phyloP scores from a whole-genome alignment of 2,888 invertebrate genomes.

The Drosophila paranaensis region DNA sequence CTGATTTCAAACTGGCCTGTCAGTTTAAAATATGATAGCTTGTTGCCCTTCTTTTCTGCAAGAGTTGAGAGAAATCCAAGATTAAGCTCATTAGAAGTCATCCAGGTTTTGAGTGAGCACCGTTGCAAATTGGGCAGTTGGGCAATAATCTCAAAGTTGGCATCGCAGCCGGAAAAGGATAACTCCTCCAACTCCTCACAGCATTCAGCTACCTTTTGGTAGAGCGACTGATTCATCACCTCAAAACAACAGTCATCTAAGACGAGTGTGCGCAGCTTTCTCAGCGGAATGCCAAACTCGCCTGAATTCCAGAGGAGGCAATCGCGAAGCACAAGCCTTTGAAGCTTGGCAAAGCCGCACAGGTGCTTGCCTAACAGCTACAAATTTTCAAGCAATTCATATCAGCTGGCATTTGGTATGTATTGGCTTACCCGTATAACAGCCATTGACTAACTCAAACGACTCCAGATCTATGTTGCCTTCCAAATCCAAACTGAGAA shows the following conservation, averaged over 20 bases:
- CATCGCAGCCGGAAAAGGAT: slow-evolving; percentile 67
- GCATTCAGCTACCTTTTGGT: slow-evolving; percentile 65
- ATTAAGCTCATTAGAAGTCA: slow-evolving; percentile 66
- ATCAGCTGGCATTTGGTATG: neutral
- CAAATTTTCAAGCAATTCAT: neutral
- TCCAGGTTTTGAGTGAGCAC: slow-evolving; percentile 67
- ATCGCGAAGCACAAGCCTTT: slow-evolving; percentile 55
- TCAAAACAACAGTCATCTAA: slow-evolving; percentile 72
- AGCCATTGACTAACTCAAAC: slow-evolving; percentile 64
- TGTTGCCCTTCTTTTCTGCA: slow-evolving; percentile 50
- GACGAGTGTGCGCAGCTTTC: slow-evolving; percentile 36
- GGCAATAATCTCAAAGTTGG: slow-evolving; percentile 66
- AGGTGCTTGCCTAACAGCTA: slow-evolving; percentile 55
- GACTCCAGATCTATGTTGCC: slow-evolving; percentile 51
- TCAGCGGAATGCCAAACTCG: slow-evolving; percentile 66
- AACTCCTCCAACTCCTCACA: slow-evolving; percentile 60
- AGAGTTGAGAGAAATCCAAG: slow-evolving; percentile 48
- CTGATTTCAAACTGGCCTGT: slow-evolving; percentile 60
- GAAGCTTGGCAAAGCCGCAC: slow-evolving; percentile 56
- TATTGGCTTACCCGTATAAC: slow-evolving; percentile 59
- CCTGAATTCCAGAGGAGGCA: slow-evolving; percentile 68
- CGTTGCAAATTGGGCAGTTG: slow-evolving; percentile 55
- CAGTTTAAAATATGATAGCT: slow-evolving; percentile 54
- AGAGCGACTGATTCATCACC: slow-evolving; percentile 64
- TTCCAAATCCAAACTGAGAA: slow-evolving; percentile 52